Evolutionary conservation across 2,113 vertebrate species (phyloP).

Genomic region (Ochotona curzoniae): DNA sequence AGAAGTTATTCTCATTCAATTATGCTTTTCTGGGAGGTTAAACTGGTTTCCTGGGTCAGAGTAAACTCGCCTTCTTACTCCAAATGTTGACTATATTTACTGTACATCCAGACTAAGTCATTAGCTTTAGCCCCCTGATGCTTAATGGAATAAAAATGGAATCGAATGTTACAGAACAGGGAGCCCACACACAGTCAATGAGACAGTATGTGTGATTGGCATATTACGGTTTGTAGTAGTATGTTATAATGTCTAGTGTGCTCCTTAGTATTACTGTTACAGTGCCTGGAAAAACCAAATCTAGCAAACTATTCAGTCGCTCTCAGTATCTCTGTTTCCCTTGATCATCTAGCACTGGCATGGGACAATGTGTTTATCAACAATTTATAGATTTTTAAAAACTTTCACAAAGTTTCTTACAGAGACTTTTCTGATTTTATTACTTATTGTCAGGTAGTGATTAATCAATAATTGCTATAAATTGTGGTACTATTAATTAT

Average conservation of each 20-base stretch:
- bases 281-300: neutral
- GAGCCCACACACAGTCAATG: neutral
- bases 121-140: neutral
- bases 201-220: neutral
- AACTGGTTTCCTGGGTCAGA: neutral
- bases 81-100: neutral
- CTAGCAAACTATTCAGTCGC: neutral
- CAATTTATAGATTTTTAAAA: too few relatives aligned
- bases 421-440: neutral
- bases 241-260: neutral
- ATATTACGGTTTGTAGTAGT: neutral
- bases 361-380: neutral
- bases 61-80: neutral
- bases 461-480: neutral
- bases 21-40: neutral
- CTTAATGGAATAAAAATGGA: neutral
- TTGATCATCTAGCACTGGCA: neutral
- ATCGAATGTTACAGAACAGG: neutral
- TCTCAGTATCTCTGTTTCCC: neutral
- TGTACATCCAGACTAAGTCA: neutral
- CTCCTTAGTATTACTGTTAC: neutral
- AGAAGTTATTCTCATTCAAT: neutral
- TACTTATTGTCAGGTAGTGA: neutral
- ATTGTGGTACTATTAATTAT: neutral
- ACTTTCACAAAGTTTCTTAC: neutral